phyloP scores from a whole-genome alignment of 2,888 invertebrate genomes.

The Acronicta alni region DNA sequence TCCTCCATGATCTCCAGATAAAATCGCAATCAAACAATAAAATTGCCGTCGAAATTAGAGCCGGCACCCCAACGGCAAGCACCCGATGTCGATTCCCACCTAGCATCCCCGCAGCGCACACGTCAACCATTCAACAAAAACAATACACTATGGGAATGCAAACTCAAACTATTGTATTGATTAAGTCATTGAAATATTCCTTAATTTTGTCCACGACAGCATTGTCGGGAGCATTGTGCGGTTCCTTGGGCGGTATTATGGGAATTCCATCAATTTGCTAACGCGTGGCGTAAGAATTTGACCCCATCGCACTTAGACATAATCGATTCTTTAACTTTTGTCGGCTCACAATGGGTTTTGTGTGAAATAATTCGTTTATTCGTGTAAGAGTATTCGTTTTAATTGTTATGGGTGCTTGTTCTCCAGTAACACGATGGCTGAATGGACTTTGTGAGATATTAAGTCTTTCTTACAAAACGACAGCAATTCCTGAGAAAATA shows the following conservation, averaged over 20 bases:
- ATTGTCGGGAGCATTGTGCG: slow-evolving; percentile 75
- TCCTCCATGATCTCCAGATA: slow-evolving; percentile 83
- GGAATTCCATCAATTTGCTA: slow-evolving; percentile 85
- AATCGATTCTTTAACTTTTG: slow-evolving; percentile 75
- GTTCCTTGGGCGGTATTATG: slow-evolving; percentile 83
- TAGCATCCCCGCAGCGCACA: slow-evolving; percentile 72
- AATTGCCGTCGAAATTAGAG: slow-evolving; percentile 75
- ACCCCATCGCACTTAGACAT: slow-evolving; percentile 69
- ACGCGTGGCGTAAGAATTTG: slow-evolving; percentile 81
- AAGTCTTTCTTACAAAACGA: slow-evolving; percentile 19
- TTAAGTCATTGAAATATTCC: slow-evolving; percentile 85
- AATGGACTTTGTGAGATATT: slow-evolving; percentile 31
- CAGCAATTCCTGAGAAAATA: slow-evolving; percentile 17
- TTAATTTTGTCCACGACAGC: slow-evolving; percentile 74
- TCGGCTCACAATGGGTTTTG: slow-evolving; percentile 77
- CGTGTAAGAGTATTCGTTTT: slow-evolving; percentile 73
- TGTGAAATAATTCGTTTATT: slow-evolving; percentile 81
- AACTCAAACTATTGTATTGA: slow-evolving; percentile 85
- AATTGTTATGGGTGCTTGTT: slow-evolving; percentile 78
- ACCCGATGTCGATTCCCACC: slow-evolving; percentile 86
- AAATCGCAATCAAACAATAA: slow-evolving; percentile 87
- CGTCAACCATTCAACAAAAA: slow-evolving; percentile 79
- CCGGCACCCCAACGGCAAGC: slow-evolving; percentile 71
- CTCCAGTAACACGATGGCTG: slow-evolving; percentile 19
- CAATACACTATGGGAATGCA: slow-evolving; percentile 85